Evolutionary conservation across 2,113 vertebrate genomes (phyloP).

Genomic region (Columbina picui): DNA sequence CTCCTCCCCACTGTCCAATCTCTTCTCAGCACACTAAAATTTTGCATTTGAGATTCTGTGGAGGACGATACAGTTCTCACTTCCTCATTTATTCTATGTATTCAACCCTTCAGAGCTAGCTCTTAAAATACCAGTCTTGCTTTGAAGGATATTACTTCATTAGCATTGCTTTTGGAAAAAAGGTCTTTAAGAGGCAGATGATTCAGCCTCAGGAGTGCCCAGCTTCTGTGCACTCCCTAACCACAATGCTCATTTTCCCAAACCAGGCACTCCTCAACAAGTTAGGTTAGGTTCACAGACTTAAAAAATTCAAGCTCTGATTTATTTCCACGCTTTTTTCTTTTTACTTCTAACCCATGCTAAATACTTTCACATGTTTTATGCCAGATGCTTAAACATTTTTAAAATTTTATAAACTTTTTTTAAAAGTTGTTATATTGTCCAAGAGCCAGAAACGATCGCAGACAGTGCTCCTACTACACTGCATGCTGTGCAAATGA

Average conservation of each 20-base stretch:
- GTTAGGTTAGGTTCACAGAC: constrained; percentile 10
- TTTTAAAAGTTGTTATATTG: neutral
- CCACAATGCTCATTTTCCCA: constrained; percentile 36
- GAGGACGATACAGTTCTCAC: constrained; percentile 33
- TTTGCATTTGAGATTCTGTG: constrained; percentile 38
- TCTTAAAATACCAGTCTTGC: constrained; percentile 33
- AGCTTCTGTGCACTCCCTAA: constrained; percentile 9
- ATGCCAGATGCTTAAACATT: neutral
- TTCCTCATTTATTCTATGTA: constrained; percentile 49
- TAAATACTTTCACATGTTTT: constrained; percentile 30
- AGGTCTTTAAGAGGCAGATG: constrained; percentile 35
- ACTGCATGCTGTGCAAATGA: neutral
- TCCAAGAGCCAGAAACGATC: neutral
- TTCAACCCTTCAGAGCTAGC: constrained; percentile 26
- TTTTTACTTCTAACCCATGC: neutral
- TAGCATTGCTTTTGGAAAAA: constrained; percentile 31
- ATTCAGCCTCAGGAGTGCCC: neutral
- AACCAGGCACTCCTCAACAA: constrained; percentile 36
- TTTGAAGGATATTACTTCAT: constrained; percentile 55
- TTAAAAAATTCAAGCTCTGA: neutral
- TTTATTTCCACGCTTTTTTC: neutral
- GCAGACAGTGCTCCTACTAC: neutral
- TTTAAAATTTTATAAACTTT: neutral
- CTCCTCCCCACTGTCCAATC: constrained; percentile 19
- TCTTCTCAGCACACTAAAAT: neutral